Conservation (phyloP, 2,113 vertebrate genomes). For the Oceanites oceanicus region DNA sequence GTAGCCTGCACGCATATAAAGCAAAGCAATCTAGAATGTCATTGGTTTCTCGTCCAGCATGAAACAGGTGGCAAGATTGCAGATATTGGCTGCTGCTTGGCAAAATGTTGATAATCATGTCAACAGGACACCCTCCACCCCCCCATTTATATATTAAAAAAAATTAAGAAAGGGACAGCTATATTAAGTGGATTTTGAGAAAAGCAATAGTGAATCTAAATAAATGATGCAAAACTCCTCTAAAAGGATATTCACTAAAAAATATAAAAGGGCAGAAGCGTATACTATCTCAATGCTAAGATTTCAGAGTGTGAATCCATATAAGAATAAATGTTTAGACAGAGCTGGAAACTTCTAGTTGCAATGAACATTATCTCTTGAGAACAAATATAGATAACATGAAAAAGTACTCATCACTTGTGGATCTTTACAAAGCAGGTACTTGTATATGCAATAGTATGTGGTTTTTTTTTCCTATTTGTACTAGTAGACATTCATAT, state of each 20-base stretch:
- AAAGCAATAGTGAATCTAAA: neutral
- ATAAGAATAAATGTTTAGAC: neutral
- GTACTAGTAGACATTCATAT: fast-evolving
- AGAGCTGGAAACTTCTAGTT: neutral
- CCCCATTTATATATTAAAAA: neutral
- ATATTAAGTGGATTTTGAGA: neutral
- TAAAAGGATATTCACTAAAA: neutral
- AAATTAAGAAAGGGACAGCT: neutral
- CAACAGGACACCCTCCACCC: neutral
- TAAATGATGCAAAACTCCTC: neutral
- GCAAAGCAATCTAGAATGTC: neutral
- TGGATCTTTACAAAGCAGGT: neutral
- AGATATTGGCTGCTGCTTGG: neutral
- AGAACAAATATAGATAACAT: neutral
- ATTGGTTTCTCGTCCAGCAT: neutral
- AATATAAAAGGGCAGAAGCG: neutral
- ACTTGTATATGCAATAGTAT: neutral
- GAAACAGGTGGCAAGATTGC: neutral
- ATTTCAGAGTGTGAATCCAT: neutral
- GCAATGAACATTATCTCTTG: neutral
- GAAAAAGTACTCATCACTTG: neutral
- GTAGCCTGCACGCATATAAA: neutral
- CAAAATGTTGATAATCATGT: neutral
- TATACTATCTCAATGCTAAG: neutral
- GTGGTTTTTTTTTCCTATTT: neutral